Percentiles rank a stretch among this genome's conserved stretches.
Conservation (phyloP, 2,113 vertebrate genomes). For the Nothocercus nigrocapillus region DNA sequence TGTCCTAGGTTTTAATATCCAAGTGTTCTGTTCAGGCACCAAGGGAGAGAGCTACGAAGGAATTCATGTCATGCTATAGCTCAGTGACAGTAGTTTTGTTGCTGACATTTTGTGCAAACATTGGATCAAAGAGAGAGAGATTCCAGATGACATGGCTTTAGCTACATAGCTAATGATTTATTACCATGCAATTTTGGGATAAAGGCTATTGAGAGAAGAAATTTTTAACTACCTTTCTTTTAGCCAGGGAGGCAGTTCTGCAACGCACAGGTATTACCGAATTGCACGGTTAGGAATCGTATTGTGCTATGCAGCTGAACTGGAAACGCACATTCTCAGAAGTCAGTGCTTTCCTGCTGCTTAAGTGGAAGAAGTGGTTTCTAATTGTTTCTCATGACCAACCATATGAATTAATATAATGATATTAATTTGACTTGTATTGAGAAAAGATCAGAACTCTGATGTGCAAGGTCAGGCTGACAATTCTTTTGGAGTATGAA, state of each 20-base stretch:
- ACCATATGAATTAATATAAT: background rate
- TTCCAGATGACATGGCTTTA: background rate
- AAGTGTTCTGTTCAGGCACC: background rate
- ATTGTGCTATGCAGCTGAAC: background rate
- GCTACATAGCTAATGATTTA: background rate
- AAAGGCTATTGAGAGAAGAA: background rate
- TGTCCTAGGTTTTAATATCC: background rate
- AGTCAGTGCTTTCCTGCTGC: background rate
- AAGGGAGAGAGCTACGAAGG: fast-evolving
- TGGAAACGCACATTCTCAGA: background rate
- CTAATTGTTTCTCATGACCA: background rate
- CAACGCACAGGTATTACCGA: background rate
- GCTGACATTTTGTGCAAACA: background rate
- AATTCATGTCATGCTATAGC: background rate
- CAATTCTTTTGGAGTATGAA: background rate
- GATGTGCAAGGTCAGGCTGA: background rate
- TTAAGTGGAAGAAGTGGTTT: background rate
- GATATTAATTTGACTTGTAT: background rate
- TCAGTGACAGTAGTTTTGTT: background rate
- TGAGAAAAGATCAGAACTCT: background rate
- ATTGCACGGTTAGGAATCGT: background rate
- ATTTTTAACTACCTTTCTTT: background rate
- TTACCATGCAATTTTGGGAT: background rate
- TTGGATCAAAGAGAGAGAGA: background rate
- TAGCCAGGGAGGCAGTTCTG: background rate